These are phyloP conservation scores for Jacana jacana DNA, from an alignment of 2,113 vertebrate species.

Conservation along the genomic window DNA sequence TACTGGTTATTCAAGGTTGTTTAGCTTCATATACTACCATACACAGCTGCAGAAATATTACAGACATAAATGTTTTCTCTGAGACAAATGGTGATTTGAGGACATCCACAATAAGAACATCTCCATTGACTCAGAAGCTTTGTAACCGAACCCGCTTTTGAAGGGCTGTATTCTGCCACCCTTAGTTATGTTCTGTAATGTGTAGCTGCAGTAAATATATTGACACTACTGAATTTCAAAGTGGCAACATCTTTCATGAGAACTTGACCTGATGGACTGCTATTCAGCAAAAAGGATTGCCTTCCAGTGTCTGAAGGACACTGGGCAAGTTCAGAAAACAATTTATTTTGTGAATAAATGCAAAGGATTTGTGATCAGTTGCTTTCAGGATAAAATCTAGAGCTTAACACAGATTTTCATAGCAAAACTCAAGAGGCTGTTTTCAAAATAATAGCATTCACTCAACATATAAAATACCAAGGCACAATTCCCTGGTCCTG, in stretches of 20 bases:
- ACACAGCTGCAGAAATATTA: not conserved
- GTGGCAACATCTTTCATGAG: not conserved
- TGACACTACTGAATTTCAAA: not conserved
- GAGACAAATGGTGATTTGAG: not conserved
- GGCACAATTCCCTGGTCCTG: not conserved
- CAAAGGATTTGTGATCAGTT: not conserved
- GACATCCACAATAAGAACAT: not conserved
- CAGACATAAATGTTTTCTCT: not conserved
- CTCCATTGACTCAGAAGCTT: not conserved
- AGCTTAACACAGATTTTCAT: not conserved
- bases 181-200: rapidly evolving
- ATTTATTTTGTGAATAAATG: not conserved
- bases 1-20: not conserved
- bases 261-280: not conserved
- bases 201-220: not conserved
- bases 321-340: not conserved
- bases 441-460: not conserved
- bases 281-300: not conserved
- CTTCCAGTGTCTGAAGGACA: not conserved
- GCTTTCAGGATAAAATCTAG: not conserved
- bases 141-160: not conserved
- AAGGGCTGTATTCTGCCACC: not conserved
- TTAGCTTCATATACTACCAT: not conserved
- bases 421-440: not conserved
- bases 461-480: not conserved